These are phyloP conservation scores for Sminthurides bifidus DNA, from an alignment of 1,140 invertebrate genomes.

Conservation along the genomic window DNA sequence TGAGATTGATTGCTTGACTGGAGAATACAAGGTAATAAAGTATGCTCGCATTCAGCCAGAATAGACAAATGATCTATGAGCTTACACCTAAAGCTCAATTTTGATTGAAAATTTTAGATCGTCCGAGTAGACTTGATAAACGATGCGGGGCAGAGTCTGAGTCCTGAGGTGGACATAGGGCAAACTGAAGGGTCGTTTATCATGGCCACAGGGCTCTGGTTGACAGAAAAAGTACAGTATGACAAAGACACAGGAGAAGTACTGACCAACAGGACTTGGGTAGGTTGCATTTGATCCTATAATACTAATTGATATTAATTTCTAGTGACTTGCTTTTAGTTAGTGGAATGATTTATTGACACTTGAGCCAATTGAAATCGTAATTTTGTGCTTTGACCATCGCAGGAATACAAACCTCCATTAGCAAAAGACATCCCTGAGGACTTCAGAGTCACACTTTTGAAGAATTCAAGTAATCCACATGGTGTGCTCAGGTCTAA, in stretches of 20 bases:
- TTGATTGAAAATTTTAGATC: slow-evolving; percentile 24
- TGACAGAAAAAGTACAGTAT: slow-evolving; percentile 36
- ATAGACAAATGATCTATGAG: slow-evolving; percentile 48
- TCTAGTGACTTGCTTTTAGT: no score
- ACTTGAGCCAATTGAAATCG: background rate
- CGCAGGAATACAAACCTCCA: slow-evolving; percentile 40
- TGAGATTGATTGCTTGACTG: slow-evolving; percentile 63
- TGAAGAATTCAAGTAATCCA: slow-evolving; percentile 39
- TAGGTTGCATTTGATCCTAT: slow-evolving; percentile 1
- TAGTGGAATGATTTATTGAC: no score
- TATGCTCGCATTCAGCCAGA: no score
- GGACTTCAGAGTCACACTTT: slow-evolving; percentile 39
- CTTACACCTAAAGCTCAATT: slow-evolving; percentile 44
- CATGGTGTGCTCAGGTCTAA: slow-evolving; percentile 34
- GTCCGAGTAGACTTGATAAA: slow-evolving; percentile 59
- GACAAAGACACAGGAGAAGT: slow-evolving; percentile 23
- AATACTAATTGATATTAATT: no score
- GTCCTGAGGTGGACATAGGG: slow-evolving; percentile 46
- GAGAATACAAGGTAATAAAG: slow-evolving; percentile 39
- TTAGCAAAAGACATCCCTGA: slow-evolving; percentile 40
- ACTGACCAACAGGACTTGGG: slow-evolving; percentile 20
- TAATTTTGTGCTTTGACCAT: slow-evolving; percentile 5
- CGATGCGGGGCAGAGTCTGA: slow-evolving; percentile 61
- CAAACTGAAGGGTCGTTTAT: slow-evolving; percentile 78
- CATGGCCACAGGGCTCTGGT: slow-evolving; percentile 74